A percentile compares a stretch with the other conserved stretches of the same genome.
These are phyloP conservation scores for Oxyteleia sp. DNA, from an alignment of 2,888 invertebrate species.

Conservation along the genomic window DNA sequence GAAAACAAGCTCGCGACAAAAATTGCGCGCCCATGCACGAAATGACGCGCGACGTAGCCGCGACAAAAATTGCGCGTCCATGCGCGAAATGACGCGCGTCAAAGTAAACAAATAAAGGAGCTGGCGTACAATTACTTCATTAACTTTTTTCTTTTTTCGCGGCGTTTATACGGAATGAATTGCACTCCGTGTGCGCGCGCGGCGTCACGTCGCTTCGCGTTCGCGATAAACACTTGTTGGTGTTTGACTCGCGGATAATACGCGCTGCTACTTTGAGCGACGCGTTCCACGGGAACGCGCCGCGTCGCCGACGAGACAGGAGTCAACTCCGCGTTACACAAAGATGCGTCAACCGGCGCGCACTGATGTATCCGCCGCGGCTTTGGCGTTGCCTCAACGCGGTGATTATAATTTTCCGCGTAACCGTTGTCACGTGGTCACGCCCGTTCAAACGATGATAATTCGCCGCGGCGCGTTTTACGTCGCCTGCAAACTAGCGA, in stretches of 20 bases:
- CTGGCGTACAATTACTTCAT: slow-evolving; percentile 36
- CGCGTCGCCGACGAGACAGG: slow-evolving; percentile 25
- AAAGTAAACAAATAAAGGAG: no score
- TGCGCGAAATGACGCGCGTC: no score
- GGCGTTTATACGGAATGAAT: slow-evolving; percentile 26
- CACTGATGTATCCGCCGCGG: slow-evolving; percentile 52
- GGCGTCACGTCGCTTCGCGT: slow-evolving; percentile 27
- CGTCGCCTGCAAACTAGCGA: slow-evolving; percentile 51
- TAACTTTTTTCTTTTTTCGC: slow-evolving; percentile 29
- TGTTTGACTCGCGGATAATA: slow-evolving; percentile 56
- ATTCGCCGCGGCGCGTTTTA: slow-evolving; percentile 54
- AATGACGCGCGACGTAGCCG: slow-evolving; percentile 7
- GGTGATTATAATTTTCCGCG: slow-evolving; percentile 65
- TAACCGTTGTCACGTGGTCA: slow-evolving; percentile 70
- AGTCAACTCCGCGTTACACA: slow-evolving; percentile 38
- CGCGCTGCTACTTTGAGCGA: slow-evolving; percentile 46
- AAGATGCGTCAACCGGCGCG: slow-evolving; percentile 56
- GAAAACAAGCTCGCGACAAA: background rate
- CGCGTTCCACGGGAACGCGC: slow-evolving; percentile 41
- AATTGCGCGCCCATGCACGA: background rate
- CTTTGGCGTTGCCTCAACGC: slow-evolving; percentile 41
- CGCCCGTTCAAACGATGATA: slow-evolving; percentile 65
- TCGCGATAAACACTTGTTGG: slow-evolving; percentile 66
- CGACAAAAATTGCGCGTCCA: no score
- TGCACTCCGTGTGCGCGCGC: slow-evolving; percentile 24